Conservation (phyloP, 2,797 vertebrate species). For the Rhabdophis nuchalis region DNA sequence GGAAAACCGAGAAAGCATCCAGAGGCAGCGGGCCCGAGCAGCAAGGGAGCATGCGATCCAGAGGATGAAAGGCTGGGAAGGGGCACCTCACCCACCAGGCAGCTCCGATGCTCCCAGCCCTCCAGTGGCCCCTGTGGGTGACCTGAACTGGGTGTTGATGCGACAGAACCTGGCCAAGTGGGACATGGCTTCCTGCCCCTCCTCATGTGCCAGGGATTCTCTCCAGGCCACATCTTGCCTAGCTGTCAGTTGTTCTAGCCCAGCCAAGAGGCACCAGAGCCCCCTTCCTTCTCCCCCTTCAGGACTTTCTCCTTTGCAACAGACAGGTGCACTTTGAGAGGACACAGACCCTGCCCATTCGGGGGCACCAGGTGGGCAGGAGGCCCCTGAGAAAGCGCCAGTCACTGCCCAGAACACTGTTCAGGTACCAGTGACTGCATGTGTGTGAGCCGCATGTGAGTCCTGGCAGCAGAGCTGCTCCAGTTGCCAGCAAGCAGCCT, state of each 20-base stretch:
- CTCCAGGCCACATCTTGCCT: neutral
- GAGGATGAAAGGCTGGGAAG: neutral
- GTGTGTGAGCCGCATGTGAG: slow-evolving; percentile 36
- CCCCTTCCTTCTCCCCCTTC: neutral
- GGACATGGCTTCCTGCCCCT: neutral
- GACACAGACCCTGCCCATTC: slow-evolving; percentile 91
- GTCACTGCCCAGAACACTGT: slow-evolving; percentile 90
- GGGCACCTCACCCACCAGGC: neutral
- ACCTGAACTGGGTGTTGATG: neutral
- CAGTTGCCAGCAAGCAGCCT: neutral
- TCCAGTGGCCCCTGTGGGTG: neutral
- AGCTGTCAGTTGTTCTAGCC: neutral
- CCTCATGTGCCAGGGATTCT: neutral
- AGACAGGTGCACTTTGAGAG: slow-evolving; percentile 92
- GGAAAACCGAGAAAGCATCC: neutral
- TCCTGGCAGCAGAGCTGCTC: neutral
- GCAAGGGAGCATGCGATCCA: too few relatives aligned
- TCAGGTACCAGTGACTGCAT: slow-evolving; percentile 81
- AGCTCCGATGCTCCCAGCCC: neutral
- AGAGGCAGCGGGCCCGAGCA: neutral
- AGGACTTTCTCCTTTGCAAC: slow-evolving; percentile 78
- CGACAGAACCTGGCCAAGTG: neutral
- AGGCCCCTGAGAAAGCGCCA: slow-evolving; percentile 84
- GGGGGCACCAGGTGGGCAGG: slow-evolving; percentile 82
- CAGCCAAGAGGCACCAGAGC: too few relatives aligned